These are phyloP conservation scores for Agapornis canus DNA, from an alignment of 2,797 vertebrate species.

Conservation along the genomic window DNA sequence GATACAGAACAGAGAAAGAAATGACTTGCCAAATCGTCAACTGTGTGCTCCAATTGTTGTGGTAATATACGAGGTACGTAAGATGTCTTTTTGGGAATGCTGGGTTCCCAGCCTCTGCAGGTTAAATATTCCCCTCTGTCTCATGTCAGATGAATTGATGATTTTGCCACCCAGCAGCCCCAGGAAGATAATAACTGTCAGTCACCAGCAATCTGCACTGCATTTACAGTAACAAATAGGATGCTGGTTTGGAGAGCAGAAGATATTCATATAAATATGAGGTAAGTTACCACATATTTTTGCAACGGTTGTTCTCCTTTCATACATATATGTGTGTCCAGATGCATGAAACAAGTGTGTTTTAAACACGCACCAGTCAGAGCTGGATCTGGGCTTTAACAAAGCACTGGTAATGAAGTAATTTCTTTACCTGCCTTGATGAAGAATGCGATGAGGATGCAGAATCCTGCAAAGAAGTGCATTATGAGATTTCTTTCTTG, in stretches of 20 bases:
- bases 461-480: constrained; percentile 30
- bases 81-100: neutral
- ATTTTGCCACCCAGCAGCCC: constrained; percentile 11
- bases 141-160: neutral
- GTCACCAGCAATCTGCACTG: neutral
- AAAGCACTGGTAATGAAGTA: neutral
- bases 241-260: neutral
- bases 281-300: neutral
- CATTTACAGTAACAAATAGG: neutral
- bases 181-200: constrained; percentile 17
- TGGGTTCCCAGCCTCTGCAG: neutral
- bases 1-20: neutral
- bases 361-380: neutral
- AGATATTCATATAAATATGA: neutral
- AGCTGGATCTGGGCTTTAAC: neutral
- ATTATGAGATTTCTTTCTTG: constrained; percentile 48
- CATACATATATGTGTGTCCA: fast-evolving
- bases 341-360: fast-evolving
- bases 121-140: neutral
- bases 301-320: neutral
- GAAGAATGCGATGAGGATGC: neutral
- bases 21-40: neutral
- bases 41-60: neutral
- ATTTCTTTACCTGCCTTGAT: constrained; percentile 46
- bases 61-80: neutral